A percentile compares a stretch with the other conserved stretches of the same genome.
These are phyloP conservation scores for Polia nebulosa DNA, from an alignment of 2,888 invertebrate species.

Conservation along the genomic window DNA sequence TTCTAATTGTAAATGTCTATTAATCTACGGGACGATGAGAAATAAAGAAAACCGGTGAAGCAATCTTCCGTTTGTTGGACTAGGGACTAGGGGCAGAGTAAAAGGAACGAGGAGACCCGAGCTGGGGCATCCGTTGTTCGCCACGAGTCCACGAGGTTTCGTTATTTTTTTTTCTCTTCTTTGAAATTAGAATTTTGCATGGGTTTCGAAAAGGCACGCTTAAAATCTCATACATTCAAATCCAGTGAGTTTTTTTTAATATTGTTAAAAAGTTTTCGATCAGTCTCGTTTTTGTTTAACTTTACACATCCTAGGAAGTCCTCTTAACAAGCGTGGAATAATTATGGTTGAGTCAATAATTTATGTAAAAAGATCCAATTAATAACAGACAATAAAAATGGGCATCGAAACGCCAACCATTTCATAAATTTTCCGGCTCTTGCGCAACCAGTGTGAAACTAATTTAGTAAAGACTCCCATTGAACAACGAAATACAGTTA, in stretches of 20 bases:
- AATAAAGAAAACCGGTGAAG: background rate
- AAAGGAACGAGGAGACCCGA: conserved; percentile 3
- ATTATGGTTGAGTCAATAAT: too few relatives aligned
- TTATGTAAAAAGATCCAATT: too few relatives aligned
- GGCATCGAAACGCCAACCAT: background rate
- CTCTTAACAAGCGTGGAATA: background rate
- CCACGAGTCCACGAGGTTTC: background rate
- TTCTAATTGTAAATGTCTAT: conserved; percentile 14
- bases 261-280: background rate
- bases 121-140: background rate
- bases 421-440: background rate
- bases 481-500: conserved; percentile 45
- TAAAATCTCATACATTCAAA: too few relatives aligned
- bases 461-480: conserved; percentile 20
- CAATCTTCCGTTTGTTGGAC: background rate
- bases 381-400: background rate
- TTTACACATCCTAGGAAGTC: background rate
- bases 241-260: background rate
- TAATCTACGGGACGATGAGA: background rate
- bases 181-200: background rate
- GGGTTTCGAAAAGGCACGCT: background rate
- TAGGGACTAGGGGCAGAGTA: background rate
- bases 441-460: conserved; percentile 20
- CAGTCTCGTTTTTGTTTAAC: background rate
- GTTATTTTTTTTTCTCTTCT: background rate